Evolutionary conservation across 23 tunicate genomes (phyloP), one percentile per base, ranked within the genome.

Genomic region (Clavelina lepadiformis): DNA sequence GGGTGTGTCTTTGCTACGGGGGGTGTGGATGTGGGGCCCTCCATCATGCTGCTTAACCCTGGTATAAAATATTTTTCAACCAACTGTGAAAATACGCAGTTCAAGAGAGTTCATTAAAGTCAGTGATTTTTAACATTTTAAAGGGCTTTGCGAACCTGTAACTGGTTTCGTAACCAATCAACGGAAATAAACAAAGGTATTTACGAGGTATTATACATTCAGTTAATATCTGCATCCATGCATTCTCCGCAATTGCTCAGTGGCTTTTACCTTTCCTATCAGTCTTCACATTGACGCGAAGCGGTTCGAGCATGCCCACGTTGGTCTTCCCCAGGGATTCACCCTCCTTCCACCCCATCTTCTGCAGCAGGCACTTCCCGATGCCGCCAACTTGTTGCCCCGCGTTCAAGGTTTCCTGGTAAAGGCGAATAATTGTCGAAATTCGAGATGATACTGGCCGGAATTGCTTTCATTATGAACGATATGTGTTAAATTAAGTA

Each of bases 311-410:
- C 38, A 65, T 36, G 41, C 91, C 91, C 0, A 26, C 28, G 44
- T 46, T 75, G 2, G 74, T 73, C 46, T 66, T 67, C 0, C 91
- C 91, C 59, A 82, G 65, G 27, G 65, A 27, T 46, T 50, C 80
- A n/a, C 91, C 91, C 38, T 69, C 84, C 6, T 44, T 64, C 91
- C 91, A 82, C 21, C 91, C 91, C 91, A 82, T 82, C 52, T 82
- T 82, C 59, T 82, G 68, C 60, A 82, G 76, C 35, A 82, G 50
- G 8, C 57, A 35, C 58, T 74, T 73, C 28, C 91, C 91, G 37
- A 82, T 67, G 13, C 91, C 91, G 3, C 21, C 75, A 34, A 82
- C 91, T 15, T 75, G 72, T 33, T 75, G 66, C 21, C 64, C 76
- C 18, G 69, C 57, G 30, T 82, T 75, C n/a, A 82, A 66, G 15